These are phyloP conservation scores for Pomacea canaliculata DNA, from an alignment of 2,888 invertebrate species.

Conservation along the genomic window DNA sequence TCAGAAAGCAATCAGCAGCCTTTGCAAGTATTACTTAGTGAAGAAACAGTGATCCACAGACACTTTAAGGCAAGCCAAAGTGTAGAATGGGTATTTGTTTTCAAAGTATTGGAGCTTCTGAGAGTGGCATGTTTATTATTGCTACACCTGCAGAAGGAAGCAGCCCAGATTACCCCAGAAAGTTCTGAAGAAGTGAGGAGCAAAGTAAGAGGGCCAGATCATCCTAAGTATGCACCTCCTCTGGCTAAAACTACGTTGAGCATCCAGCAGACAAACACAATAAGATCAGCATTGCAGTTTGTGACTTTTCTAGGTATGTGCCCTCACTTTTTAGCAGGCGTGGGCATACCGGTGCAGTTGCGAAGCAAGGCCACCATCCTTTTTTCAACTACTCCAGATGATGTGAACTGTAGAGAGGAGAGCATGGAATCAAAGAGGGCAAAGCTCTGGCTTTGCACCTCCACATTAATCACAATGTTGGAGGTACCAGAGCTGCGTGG, in stretches of 20 bases:
- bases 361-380: conserved; percentile 3
- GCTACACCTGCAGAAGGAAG: too few species aligned
- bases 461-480: conserved; percentile 44
- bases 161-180: background rate
- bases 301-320: conserved; percentile 78
- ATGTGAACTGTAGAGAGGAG: background rate
- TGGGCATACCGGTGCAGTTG: conserved; percentile 73
- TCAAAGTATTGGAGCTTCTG: conserved; percentile 8
- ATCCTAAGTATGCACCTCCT: conserved; percentile 42
- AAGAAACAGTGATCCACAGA: background rate
- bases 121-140: background rate
- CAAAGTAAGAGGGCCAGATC: conserved; percentile 1
- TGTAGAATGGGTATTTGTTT: conserved; percentile 8
- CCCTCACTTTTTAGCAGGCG: conserved; percentile 77
- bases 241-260: conserved; percentile 72
- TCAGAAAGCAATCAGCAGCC: background rate
- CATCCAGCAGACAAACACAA: conserved; percentile 77
- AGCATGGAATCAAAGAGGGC: conserved; percentile 12
- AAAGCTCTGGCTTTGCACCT: conserved; percentile 44
- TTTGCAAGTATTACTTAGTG: background rate
- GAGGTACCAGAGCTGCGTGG: conserved; percentile 70
- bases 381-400: background rate
- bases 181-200: background rate
- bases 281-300: conserved; percentile 77
- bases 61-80: background rate